Evolutionary conservation across 2,888 invertebrate species (phyloP).

Genomic region (Glaucopsyche alexis): DNA sequence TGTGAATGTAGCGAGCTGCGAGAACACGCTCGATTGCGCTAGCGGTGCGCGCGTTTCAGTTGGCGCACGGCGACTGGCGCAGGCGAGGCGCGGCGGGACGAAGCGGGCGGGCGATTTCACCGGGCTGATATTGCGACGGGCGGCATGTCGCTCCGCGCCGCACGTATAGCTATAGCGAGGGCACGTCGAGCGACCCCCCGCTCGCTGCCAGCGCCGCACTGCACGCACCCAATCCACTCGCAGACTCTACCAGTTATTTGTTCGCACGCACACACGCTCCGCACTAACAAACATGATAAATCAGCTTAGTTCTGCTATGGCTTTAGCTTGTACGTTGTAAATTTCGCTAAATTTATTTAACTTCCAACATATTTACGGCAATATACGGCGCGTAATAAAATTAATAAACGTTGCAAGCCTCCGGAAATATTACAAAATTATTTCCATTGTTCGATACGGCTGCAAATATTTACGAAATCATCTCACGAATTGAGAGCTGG

Average conservation of each 20-base stretch:
- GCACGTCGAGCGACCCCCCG: not conserved
- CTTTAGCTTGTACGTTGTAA: constrained; percentile 36
- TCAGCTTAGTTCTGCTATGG: constrained; percentile 45
- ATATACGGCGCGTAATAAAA: constrained; percentile 9
- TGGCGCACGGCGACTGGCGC: constrained; percentile 80
- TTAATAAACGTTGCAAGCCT: constrained; percentile 7
- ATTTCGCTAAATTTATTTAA: constrained; percentile 28
- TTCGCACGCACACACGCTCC: constrained; percentile 41
- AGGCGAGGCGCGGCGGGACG: constrained; percentile 75
- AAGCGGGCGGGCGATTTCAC: constrained; percentile 79
- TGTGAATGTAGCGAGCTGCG: constrained; percentile 54
- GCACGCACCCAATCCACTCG: constrained; percentile 64
- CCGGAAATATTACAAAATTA: not conserved
- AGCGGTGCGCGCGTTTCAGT: constrained; percentile 79
- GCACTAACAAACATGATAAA: constrained; percentile 40
- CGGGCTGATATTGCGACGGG: constrained; percentile 79
- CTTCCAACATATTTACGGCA: not conserved
- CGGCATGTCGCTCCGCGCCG: constrained; percentile 69
- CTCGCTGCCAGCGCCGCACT: constrained; percentile 49
- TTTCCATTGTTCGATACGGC: constrained; percentile 16
- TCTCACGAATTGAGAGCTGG: not conserved
- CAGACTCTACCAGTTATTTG: constrained; percentile 64
- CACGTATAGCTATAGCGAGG: constrained; percentile 65
- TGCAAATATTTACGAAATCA: not conserved
- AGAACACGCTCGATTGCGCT: constrained; percentile 73